Percentiles rank a stretch among this genome's conserved stretches.
phyloP scores from a whole-genome alignment of 2,113 vertebrate species.

The Bagarius yarrelli region DNA sequence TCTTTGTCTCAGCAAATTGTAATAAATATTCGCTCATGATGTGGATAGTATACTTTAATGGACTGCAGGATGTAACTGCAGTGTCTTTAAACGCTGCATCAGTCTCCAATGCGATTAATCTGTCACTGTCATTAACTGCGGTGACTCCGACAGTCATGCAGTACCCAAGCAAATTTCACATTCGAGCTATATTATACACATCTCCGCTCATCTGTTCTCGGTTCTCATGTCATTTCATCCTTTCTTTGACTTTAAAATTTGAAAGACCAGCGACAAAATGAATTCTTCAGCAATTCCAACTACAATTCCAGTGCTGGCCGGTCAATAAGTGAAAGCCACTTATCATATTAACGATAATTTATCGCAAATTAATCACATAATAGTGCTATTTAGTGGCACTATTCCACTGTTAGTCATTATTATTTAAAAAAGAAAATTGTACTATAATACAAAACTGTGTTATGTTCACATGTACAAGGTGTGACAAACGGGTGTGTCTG shows the following conservation, averaged over 20 bases:
- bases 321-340: too few species aligned
- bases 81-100: slow-evolving; percentile 25
- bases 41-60: slow-evolving; percentile 4
- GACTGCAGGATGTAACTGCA: slow-evolving; percentile 24
- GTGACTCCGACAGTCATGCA: slow-evolving; percentile 32
- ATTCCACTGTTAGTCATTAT: too few species aligned
- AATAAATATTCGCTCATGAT: slow-evolving; percentile 11
- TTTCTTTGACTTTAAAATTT: slow-evolving; percentile 29
- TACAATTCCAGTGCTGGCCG: neutral
- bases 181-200: slow-evolving; percentile 5
- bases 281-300: slow-evolving; percentile 18
- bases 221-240: slow-evolving; percentile 22
- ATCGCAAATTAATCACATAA: too few species aligned
- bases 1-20: neutral
- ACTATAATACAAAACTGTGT: too few species aligned
- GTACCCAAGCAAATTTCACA: slow-evolving; percentile 26
- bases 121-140: slow-evolving; percentile 24
- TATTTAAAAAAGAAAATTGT: too few species aligned
- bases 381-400: too few species aligned
- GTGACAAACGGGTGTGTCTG: too few species aligned
- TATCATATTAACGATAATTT: too few species aligned
- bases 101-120: slow-evolving; percentile 30
- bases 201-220: slow-evolving; percentile 13
- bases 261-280: neutral
- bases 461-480: too few species aligned